These are phyloP conservation scores for Megalurothrips usitatus DNA, from an alignment of 2,888 invertebrate genomes.

Conservation along the genomic window DNA sequence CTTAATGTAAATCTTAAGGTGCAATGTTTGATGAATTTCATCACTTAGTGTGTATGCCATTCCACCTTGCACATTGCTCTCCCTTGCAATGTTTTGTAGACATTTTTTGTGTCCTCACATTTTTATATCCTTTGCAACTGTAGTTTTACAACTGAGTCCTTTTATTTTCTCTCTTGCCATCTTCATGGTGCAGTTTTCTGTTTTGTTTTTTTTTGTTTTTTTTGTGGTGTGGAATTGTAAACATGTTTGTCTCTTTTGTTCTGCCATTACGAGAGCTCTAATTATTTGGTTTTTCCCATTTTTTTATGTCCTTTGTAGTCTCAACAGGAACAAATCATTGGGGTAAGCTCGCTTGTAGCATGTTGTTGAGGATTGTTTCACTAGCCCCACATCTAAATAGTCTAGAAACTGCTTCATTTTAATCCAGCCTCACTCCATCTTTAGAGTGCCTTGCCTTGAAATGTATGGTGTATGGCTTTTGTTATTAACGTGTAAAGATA, in stretches of 20 bases:
- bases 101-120: slow-evolving; percentile 35
- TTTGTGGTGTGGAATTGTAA: slow-evolving; percentile 33
- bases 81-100: no score
- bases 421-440: slow-evolving; percentile 31
- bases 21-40: slow-evolving; percentile 33
- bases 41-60: slow-evolving; percentile 38
- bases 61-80: no score
- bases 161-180: neutral
- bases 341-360: slow-evolving; percentile 39
- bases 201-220: slow-evolving; percentile 36
- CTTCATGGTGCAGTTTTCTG: slow-evolving; percentile 36
- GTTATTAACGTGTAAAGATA: no score
- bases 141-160: neutral
- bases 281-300: slow-evolving; percentile 31
- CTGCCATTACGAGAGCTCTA: slow-evolving; percentile 31
- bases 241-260: slow-evolving; percentile 38
- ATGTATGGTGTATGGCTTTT: no score
- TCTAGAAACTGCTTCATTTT: slow-evolving; percentile 27
- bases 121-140: slow-evolving; percentile 32
- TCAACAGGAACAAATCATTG: slow-evolving; percentile 40
- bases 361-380: neutral
- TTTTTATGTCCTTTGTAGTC: slow-evolving; percentile 38
- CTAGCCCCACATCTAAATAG: no score
- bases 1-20: slow-evolving; percentile 27
- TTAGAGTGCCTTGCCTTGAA: neutral